Evolutionary conservation across 2,888 invertebrate species (phyloP).

Genomic region (Lymantria monacha): DNA sequence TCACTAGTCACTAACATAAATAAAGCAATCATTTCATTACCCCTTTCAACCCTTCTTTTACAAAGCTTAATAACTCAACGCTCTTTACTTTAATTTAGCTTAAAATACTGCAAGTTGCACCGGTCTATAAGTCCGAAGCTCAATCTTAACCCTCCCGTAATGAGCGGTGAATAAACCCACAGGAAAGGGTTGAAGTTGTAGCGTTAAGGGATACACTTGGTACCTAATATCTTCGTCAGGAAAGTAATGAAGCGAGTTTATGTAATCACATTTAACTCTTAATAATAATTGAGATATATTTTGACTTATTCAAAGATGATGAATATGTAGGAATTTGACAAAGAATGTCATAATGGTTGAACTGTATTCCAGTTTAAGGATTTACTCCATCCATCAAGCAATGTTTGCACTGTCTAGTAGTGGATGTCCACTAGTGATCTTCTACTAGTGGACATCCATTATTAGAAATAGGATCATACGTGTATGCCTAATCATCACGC

Average conservation of each 20-base stretch:
- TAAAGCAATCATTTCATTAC: slow-evolving; percentile 15
- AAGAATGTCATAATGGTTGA: too few relatives aligned
- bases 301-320: background rate
- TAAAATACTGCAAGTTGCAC: slow-evolving; percentile 54
- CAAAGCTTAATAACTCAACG: slow-evolving; percentile 51
- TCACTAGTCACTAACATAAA: slow-evolving; percentile 13
- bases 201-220: slow-evolving; percentile 36
- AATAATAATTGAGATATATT: slow-evolving; percentile 13
- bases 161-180: slow-evolving; percentile 47
- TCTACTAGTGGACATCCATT: too few relatives aligned
- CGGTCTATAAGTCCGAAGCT: slow-evolving; percentile 40
- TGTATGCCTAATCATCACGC: too few relatives aligned
- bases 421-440: too few relatives aligned
- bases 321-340: too few relatives aligned
- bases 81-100: slow-evolving; percentile 54
- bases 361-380: too few relatives aligned
- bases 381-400: too few relatives aligned
- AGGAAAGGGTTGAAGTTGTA: slow-evolving; percentile 38
- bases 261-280: slow-evolving; percentile 22
- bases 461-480: too few relatives aligned
- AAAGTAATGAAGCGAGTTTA: slow-evolving; percentile 39
- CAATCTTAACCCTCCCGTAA: slow-evolving; percentile 63
- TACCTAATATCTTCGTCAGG: slow-evolving; percentile 41
- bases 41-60: slow-evolving; percentile 29
- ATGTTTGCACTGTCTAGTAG: too few relatives aligned